Percentiles rank a stretch among this genome's conserved stretches.
Conservation (phyloP, 2,113 vertebrate genomes). For the Mystacornis crossleyi region DNA sequence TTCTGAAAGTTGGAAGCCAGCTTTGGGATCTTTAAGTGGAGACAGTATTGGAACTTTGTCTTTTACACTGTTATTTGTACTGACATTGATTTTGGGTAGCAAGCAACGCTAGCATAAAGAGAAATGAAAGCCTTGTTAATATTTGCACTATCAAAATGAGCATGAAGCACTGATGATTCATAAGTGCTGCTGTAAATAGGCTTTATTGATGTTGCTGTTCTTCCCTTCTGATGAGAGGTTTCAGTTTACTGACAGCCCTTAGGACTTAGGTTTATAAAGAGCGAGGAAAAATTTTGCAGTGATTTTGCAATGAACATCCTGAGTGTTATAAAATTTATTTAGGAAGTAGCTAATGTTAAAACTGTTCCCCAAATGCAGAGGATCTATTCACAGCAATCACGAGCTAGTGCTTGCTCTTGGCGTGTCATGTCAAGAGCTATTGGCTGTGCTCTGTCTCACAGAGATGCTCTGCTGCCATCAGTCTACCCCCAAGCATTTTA, state of each 20-base stretch:
- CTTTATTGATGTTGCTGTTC: slow-evolving; percentile 18
- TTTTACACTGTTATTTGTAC: background rate
- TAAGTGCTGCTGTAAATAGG: background rate
- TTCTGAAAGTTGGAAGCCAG: background rate
- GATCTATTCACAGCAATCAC: background rate
- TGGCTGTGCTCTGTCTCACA: background rate
- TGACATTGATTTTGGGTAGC: slow-evolving; percentile 11
- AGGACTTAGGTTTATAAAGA: background rate
- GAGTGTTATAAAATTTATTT: background rate
- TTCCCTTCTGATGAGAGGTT: background rate
- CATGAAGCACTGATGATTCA: background rate
- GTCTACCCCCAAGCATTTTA: background rate
- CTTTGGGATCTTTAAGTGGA: background rate
- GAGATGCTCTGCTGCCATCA: background rate
- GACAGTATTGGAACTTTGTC: background rate
- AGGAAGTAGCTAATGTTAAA: background rate
- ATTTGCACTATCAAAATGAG: background rate
- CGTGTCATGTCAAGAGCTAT: rapidly evolving
- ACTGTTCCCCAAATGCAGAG: background rate
- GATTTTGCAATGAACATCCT: background rate
- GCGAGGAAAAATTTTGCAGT: background rate
- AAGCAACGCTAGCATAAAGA: background rate
- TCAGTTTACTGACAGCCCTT: background rate
- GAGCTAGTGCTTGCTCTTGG: background rate
- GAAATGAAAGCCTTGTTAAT: slow-evolving; percentile 27